Evolutionary conservation across 2,888 invertebrate species (phyloP), one percentile per base, ranked within the genome.

Genomic region (Steromphala cineraria): DNA sequence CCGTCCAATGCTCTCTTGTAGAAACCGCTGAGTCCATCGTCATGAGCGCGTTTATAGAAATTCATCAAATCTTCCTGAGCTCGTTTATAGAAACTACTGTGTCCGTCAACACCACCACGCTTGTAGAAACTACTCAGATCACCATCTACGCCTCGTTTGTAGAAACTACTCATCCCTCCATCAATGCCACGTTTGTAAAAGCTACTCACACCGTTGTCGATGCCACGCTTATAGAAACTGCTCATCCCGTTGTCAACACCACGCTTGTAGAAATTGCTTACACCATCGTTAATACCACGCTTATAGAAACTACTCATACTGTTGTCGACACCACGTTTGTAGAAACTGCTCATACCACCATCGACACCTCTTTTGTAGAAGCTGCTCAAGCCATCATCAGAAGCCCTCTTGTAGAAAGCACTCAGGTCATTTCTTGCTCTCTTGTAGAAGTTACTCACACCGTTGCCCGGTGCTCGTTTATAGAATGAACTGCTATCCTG

Each of bases 31-130:
- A 80, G 46, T 10, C 28, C 10, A 17, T 52, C 75, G 15, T 56
- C 67, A 13, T n/a, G 15, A 15, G 24, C 31, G 5, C 82, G 67
- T 52, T 82, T 82, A 71, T 82, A 82, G 77, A 82, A 82, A n/a
- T 55, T 71, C 1, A 28, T 53, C 7, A 24, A 5, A 36, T 28
- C 62, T 7, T 36, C 36, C 36, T 36, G 4, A 7, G 36, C 53
- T 17, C 71, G 28, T 55, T 81, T 81, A 76, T 81, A 81, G 78
- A 81, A 81, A 5, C n/a, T 55, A 15, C n/a, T 74, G 15, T 53
- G 1, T 10, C 56, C 80, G 21, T 46, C 15, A 0, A 2, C n/a
- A 4, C 71, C 67, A 15, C 71, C 67, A 15, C 77, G 15, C 17
- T 77, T 81, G 74, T 81, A 81, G 75, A 81, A 81, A 0, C 56